Evolutionary conservation across 2,888 invertebrate species (phyloP).

Genomic region (Eupelmus urozonus): DNA sequence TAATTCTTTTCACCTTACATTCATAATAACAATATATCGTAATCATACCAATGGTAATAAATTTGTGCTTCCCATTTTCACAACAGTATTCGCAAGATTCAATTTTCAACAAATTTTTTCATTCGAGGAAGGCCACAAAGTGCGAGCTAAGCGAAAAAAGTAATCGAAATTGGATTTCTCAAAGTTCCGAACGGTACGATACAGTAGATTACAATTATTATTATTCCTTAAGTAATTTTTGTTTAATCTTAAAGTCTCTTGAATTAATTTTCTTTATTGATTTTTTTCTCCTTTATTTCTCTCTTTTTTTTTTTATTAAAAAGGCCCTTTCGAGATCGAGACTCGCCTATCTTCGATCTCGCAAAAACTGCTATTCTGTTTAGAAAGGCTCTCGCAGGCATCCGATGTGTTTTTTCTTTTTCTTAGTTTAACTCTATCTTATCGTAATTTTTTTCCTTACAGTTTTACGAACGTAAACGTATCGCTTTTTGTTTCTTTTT

Average conservation of each 20-base stretch:
- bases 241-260: conserved; percentile 36
- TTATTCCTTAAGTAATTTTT: conserved; percentile 25
- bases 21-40: conserved; percentile 33
- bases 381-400: conserved; percentile 54
- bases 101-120: conserved; percentile 46
- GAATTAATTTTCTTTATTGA: conserved; percentile 41
- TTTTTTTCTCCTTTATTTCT: conserved; percentile 25
- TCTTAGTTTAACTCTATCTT: conserved; percentile 49
- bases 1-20: conserved; percentile 23
- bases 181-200: conserved; percentile 40
- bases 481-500: conserved; percentile 53
- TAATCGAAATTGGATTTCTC: conserved; percentile 28
- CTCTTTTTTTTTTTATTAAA: background rate
- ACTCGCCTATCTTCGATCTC: conserved; percentile 25
- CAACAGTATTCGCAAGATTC: conserved; percentile 32
- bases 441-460: conserved; percentile 48
- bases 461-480: conserved; percentile 54
- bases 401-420: conserved; percentile 51
- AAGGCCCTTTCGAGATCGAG: conserved; percentile 45
- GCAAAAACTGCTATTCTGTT: conserved; percentile 38
- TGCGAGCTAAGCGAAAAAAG: conserved; percentile 53
- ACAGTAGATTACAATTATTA: conserved; percentile 39
- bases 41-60: conserved; percentile 22
- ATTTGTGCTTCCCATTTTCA: conserved; percentile 7
- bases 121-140: conserved; percentile 56